phyloP scores from a whole-genome alignment of 2,888 invertebrate genomes.

The Scaptomyza polygonia region DNA sequence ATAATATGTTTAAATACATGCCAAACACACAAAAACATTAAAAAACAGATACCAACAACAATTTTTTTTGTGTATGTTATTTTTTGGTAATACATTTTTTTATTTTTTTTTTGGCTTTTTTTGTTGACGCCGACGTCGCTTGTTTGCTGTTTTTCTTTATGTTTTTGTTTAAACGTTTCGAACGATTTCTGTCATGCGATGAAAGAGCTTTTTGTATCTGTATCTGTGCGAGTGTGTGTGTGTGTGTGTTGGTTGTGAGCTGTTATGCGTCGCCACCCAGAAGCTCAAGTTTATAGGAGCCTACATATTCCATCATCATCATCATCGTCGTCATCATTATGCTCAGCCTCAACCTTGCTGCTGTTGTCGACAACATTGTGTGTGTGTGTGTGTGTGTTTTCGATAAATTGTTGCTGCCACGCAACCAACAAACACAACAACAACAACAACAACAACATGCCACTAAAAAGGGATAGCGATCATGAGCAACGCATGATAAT shows the following conservation, averaged over 20 bases:
- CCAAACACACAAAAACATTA: constrained; percentile 13
- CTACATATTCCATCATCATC: constrained; percentile 77
- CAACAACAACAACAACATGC: constrained; percentile 19
- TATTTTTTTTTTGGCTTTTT: constrained; percentile 23
- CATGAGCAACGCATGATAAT: constrained; percentile 30
- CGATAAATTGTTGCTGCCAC: constrained; percentile 70
- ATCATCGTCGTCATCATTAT: constrained; percentile 35
- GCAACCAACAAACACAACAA: constrained; percentile 44
- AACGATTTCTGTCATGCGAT: constrained; percentile 72
- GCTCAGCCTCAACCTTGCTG: constrained; percentile 11
- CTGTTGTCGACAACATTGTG: constrained; percentile 8
- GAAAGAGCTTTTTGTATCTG: constrained; percentile 60
- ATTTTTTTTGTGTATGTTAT: constrained; percentile 35
- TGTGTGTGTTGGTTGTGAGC: constrained; percentile 41
- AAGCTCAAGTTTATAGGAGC: constrained; percentile 80
- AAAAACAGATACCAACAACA: constrained; percentile 34
- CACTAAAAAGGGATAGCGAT: constrained; percentile 51
- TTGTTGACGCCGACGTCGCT: constrained; percentile 33
- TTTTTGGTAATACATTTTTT: constrained; percentile 28
- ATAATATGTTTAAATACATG: constrained; percentile 32
- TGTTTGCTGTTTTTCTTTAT: constrained; percentile 25
- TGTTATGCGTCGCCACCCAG: constrained; percentile 82
- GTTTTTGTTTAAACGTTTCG: constrained; percentile 69
- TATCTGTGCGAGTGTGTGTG: constrained; percentile 11
- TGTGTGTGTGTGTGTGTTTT: constrained; percentile 34